A percentile compares a stretch with the other conserved stretches of the same genome.
Evolutionary conservation across 2,113 vertebrate species (phyloP).

Genomic region (Indicator maculatus): DNA sequence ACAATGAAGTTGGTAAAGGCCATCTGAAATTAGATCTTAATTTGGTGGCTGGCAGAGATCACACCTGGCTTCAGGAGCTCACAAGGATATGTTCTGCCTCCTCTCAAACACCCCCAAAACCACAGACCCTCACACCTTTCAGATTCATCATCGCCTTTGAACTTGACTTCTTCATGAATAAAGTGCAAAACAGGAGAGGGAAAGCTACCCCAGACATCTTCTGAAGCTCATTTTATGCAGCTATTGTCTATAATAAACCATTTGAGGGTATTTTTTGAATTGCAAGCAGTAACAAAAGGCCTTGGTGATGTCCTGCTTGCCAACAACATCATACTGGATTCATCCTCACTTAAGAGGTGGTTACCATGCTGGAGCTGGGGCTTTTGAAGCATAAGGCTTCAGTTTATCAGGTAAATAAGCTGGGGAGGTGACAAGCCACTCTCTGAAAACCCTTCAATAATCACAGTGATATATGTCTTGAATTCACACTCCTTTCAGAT

Average conservation of each 20-base stretch:
- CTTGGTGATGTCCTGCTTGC: neutral
- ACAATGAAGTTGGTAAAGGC: neutral
- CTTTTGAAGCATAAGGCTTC: neutral
- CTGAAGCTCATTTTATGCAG: neutral
- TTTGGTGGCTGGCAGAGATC: neutral
- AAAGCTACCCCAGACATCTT: neutral
- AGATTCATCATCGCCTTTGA: neutral
- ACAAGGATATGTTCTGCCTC: fast-evolving
- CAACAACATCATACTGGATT: neutral
- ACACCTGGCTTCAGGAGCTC: neutral
- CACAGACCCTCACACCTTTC: neutral
- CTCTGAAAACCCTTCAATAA: conserved; percentile 29
- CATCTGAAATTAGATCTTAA: neutral
- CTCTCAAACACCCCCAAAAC: neutral
- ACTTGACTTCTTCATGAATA: neutral
- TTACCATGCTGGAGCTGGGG: neutral
- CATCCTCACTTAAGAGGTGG: neutral
- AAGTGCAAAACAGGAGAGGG: neutral
- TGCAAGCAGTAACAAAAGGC: neutral
- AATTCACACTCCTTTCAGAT: conserved; percentile 7
- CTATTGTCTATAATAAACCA: neutral
- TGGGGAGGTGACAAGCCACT: conserved; percentile 20
- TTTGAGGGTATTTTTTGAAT: neutral
- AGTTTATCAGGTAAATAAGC: conserved; percentile 55
- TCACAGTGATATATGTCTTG: neutral